A percentile compares a stretch with the other conserved stretches of the same genome.
These are phyloP conservation scores for Auanema freiburgensis DNA, from an alignment of 2,888 invertebrate species.

Conservation along the genomic window DNA sequence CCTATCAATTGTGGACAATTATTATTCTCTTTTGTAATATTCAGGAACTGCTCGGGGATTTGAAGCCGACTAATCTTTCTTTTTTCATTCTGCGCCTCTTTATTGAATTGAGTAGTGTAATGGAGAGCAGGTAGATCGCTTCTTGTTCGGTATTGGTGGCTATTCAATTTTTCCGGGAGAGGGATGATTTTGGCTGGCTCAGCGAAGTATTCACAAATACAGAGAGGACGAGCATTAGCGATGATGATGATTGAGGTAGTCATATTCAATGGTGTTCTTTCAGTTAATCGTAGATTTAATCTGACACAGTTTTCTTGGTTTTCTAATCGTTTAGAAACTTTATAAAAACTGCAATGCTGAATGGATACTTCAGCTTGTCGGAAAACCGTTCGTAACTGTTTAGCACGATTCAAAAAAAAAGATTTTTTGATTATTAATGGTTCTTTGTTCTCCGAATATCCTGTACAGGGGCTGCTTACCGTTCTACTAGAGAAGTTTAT, in stretches of 20 bases:
- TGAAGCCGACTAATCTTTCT: constrained; percentile 40
- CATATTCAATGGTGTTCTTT: constrained; percentile 42
- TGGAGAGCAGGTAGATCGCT: constrained; percentile 20
- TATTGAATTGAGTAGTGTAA: constrained; percentile 34
- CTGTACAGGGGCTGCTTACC: too few relatives aligned
- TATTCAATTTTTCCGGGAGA: too few relatives aligned
- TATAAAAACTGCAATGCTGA: constrained; percentile 60
- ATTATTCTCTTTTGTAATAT: too few relatives aligned
- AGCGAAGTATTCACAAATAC: constrained; percentile 33
- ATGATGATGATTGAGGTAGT: constrained; percentile 30
- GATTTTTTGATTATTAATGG: neutral
- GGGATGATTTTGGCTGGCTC: constrained; percentile 15
- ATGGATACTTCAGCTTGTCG: constrained; percentile 54
- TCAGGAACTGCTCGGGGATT: constrained; percentile 46
- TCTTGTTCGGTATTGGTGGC: too few relatives aligned
- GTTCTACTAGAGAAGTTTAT: too few relatives aligned
- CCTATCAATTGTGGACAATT: too few relatives aligned
- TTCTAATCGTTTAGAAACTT: constrained; percentile 27
- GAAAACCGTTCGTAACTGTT: too few relatives aligned
- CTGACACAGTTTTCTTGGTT: constrained; percentile 53
- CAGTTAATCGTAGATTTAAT: constrained; percentile 56
- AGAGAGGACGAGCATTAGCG: constrained; percentile 36
- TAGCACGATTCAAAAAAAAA: neutral
- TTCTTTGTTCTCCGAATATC: neutral
- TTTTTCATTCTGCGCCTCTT: constrained; percentile 31